A percentile compares a stretch with the other conserved stretches of the same genome.
phyloP scores from a whole-genome alignment of 2,888 invertebrate genomes.

The Macaria notata region DNA sequence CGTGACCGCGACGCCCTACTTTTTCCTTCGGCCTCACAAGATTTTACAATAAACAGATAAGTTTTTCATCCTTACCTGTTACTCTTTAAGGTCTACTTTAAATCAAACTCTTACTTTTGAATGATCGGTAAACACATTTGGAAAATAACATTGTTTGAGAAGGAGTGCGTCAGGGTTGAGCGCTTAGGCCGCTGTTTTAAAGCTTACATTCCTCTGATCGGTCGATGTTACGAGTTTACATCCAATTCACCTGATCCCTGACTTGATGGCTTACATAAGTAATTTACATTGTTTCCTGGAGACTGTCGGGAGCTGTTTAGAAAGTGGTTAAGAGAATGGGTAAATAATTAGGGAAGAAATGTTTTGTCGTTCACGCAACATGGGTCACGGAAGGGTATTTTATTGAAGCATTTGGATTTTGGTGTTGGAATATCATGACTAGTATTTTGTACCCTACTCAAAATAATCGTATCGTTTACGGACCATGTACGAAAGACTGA shows the following conservation, averaged over 20 bases:
- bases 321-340: conserved; percentile 48
- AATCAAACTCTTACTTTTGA: conserved; percentile 13
- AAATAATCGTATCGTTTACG: too few relatives aligned
- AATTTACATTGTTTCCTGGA: conserved; percentile 55
- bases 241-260: conserved; percentile 53
- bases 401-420: not conserved
- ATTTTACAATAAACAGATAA: conserved; percentile 27
- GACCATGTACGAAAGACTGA: too few relatives aligned
- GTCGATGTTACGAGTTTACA: conserved; percentile 33
- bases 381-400: conserved; percentile 10
- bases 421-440: too few relatives aligned
- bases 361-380: conserved; percentile 11
- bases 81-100: conserved; percentile 40
- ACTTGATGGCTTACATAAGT: conserved; percentile 55
- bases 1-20: conserved; percentile 64
- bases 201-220: conserved; percentile 37
- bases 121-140: conserved; percentile 35
- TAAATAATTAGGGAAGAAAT: conserved; percentile 36
- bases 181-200: conserved; percentile 38
- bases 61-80: conserved; percentile 37
- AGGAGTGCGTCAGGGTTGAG: conserved; percentile 40
- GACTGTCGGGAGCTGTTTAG: conserved; percentile 47
- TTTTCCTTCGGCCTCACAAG: conserved; percentile 48
- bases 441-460: too few relatives aligned
- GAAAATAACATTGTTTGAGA: conserved; percentile 37